Evolutionary conservation across 2,888 invertebrate genomes (phyloP), one percentile per base, ranked within the genome.

Genomic region (Drosophila mercatorum): DNA sequence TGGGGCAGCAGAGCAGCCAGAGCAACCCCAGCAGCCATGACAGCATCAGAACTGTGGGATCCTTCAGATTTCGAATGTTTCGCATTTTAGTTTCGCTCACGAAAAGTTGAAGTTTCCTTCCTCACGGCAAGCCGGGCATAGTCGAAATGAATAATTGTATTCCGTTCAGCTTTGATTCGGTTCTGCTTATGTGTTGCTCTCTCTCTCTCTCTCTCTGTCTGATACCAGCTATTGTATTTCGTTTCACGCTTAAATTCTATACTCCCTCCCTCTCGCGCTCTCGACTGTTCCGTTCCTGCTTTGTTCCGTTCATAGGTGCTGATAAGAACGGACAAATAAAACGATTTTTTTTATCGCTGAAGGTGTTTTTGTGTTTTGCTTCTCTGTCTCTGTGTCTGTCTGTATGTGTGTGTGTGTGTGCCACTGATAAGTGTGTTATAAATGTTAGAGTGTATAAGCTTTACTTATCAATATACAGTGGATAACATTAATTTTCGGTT

Each of bases 41-140:
- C 8, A 72, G n/a, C 17, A 53, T 14, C 51, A 47, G 11, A n/a
- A 5, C 26, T 38, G 81, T 89, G 64, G 87, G 87, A 84, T 87
- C 87, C 55, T 87, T 87, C 7, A 85, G 76, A 80, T 87, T 89
- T 74, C 58, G 75, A 4, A 88, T 89, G 61, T 83, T 85, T 56
- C 70, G 81, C 87, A 87, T 87, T 62, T 58, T 79, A 26, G 41
- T 49, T 22, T 69, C 60, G 74, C 59, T 56, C 57, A 44, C 40
- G 5, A 2, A 12, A 47, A 34, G 43, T 26, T 31, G 3, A 10
- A 36, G 38, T 22, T 28, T 38, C 38, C 26, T 51, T 36, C 51
- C 51, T 36, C 31, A 51, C 34, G 17, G 7, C 51, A 22, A 36
- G 36, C 36, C 17, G 12, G 6, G 51, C 51, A 51, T 51, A 51